Evolutionary conservation across 2,888 invertebrate genomes (phyloP), one percentile per base, ranked within the genome.

Genomic region (Chrysolina haemoptera): DNA sequence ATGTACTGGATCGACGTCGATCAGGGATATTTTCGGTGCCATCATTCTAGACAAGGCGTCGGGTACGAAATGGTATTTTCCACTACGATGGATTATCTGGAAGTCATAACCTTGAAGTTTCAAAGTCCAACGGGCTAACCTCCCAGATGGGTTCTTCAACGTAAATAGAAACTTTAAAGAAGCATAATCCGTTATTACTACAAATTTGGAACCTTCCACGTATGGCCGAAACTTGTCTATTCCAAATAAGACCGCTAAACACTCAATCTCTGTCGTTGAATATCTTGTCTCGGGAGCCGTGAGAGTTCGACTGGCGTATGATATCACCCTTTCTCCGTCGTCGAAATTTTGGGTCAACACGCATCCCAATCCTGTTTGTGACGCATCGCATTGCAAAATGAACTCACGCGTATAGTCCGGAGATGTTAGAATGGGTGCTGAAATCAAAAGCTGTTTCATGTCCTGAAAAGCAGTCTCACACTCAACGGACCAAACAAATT

Each of bases 321-420:
- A 62, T n/a, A 80, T 75, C 8, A 80, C 78, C 20, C 62, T 62
- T 53, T 70, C 68, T 10, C 70, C 74, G 16, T 75, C 74, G 3
- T 70, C 71, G 40, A 64, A 72, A n/a, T 55, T 55, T 75, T 77
- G 78, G 10, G 71, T 64, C n/a, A 81, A 53, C 6, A 79, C 76
- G 46, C 70, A 71, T 9, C 80, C 80, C 14, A 81, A 16, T 16
- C 77, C 78, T 40, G 53, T 71, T 11, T 66, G 70, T 27, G 70
- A 74, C n/a, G 79, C 76, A 62, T 81, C 80, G 3, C 70, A 70
- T 35, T 80, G 79, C 1, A 80, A 11, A 8, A 50, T 68, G 71
- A 80, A 80, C 16, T 70, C 66, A n/a, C 63, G 63, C 18, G 40
- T 41, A 41, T 63, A 63, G 43, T 63, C 40, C 40, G 43, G 63